Base-by-base conservation (phyloP, 2,797 vertebrate species). In the Myotis daubentonii region DNA sequence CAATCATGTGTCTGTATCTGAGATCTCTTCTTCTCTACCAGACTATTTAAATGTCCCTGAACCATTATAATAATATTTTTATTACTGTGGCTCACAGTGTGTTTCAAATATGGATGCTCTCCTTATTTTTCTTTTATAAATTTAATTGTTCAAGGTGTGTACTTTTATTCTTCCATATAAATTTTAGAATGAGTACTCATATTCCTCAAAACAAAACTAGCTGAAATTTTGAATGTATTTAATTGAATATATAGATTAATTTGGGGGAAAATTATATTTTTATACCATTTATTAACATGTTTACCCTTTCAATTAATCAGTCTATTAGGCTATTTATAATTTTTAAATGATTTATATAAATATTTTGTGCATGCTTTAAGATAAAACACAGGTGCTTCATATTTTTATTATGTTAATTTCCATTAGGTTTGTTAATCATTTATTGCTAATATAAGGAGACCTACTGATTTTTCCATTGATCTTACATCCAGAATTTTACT, bases 301-400 rank as follows among this genome's bases (percentile, higher is more conserved):
- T 60, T 55, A 79, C 11, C n/a, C 72, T 82, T 87, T 78, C 13
- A 92, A 23, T 55, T 83, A 62, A 16, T 83, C 8, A 47, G 12
- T 81, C 17, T 89, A 25, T 53, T 62, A 65, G 19, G 28, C 4
- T 19, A 11, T 30, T 72, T 38, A 79, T 41, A 94, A 72, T 70
- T 92, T 93, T 94, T 47, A 87, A 82, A 83, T 57, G 5, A 25
- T 62, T 89, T 62, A 6, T 70, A 5, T 91, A 82, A 81, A 78
- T 10, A 28, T 30, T 2, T 75, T 65, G 1, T 68, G 8, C 36
- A 62, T 30, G 1, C 0, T 78, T 75, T 74, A 47, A 60, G 30
- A 68, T 66, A 87, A 96, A 83, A 22, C 15, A 3, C 20, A 80
- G 28, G 36, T 57, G 5, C 23, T 78, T 89, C 62, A 57, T 57